Evolutionary conservation across 2,888 invertebrate genomes (phyloP), one percentile per base, ranked within the genome.

Genomic region (Dynastes grantii): DNA sequence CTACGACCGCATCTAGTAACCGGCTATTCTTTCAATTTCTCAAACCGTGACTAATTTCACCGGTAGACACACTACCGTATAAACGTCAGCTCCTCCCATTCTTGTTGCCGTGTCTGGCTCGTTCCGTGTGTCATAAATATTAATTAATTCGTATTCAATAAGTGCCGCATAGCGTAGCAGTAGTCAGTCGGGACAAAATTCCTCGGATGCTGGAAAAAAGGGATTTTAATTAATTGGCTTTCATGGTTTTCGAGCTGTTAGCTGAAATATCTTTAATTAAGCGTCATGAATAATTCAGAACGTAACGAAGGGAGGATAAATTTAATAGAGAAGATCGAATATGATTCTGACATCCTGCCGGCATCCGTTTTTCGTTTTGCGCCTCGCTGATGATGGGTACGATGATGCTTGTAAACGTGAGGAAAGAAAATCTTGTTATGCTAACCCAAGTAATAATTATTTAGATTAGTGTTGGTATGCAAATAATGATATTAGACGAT

Each of bases 81-180:
- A 63, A 45, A 16, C 16, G 67, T 16, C 67, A 22, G 45, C 67
- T 45, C 67, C 67, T 67, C 67, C 67, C 49, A 67, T 67, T 67
- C 67, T 49, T 49, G 22, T 67, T 49, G 22, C 16, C 49, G 45
- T 49, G 27, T 22, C 49, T 32, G 16, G 8, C 27, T 45, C 45
- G 67, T 49, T 45, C 49, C 45, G 16, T 49, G 45, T 49, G 67
- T 67, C 67, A 67, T 67, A 67, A 67, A 67, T 67, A 67, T 67
- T 67, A 67, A 67, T 67, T 67, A 67, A 67, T 67, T 67, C 45
- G 67, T 67, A 67, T 67, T 67, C 67, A 67, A 67, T 67, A 67
- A 67, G 27, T n/a, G 65, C 67, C 67, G 67, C 37, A 37, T 64
- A 45, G 67, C 49, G 67, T n/a, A 49, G 22, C 22, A 49, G 67